Conservation (phyloP, 2,888 invertebrate genomes). For the Pandemis cinnamomeana region DNA sequence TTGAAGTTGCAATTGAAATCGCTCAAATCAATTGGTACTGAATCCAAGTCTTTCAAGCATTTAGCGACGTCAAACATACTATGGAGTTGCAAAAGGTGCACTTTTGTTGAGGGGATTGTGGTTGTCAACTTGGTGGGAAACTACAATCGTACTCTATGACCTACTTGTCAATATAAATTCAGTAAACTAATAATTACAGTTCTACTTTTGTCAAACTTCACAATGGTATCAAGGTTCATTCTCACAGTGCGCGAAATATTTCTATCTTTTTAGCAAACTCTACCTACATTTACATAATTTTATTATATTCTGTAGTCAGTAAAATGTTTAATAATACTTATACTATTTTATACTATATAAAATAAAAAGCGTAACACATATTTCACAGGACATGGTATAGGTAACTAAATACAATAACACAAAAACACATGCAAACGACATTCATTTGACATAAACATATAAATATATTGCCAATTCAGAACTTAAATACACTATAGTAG, state of each 20-base stretch:
- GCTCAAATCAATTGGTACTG: not conserved
- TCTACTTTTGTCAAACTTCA: constrained; percentile 29
- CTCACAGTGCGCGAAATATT: constrained; percentile 16
- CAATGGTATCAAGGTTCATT: constrained; percentile 4
- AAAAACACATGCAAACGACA: constrained; percentile 58
- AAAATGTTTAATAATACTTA: constrained; percentile 9
- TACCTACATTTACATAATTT: constrained; percentile 37
- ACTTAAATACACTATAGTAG: constrained; percentile 30
- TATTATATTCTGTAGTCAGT: constrained; percentile 9
- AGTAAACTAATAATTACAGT: constrained; percentile 17
- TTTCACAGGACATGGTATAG: constrained; percentile 86
- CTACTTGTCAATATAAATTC: constrained; percentile 14
- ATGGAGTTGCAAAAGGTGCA: not conserved
- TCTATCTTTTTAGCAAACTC: constrained; percentile 22
- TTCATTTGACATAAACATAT: constrained; percentile 46
- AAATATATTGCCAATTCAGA: constrained; percentile 44
- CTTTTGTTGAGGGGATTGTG: not conserved
- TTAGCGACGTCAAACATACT: no score
- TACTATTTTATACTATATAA: constrained; percentile 40
- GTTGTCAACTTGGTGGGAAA: not conserved
- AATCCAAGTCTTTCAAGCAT: not conserved
- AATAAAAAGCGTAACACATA: constrained; percentile 85
- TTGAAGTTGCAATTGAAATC: not conserved
- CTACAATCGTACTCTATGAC: not conserved
- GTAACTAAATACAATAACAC: constrained; percentile 56